Base-by-base conservation (phyloP, 1,140 invertebrate genomes). In the Eubasilissa regina region DNA sequence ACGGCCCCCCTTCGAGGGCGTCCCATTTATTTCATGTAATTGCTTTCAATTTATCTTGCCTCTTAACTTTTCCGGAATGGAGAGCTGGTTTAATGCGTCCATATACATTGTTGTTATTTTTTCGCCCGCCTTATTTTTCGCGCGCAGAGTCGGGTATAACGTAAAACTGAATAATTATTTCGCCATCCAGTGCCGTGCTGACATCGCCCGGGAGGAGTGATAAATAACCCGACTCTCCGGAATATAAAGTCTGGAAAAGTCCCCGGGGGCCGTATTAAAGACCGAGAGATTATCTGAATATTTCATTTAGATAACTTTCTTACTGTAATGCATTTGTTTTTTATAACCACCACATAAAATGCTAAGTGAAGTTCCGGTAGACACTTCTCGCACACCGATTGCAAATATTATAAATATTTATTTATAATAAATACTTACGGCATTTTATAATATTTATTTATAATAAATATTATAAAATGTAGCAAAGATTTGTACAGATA, bases 31-130 rank as follows among this genome's bases (percentile, higher is more conserved):
- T 80, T 78, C 70, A 44, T 77, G 79, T 83, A 83, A 83, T 83
- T 83, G 79, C 81, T 79, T 83, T 78, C 76, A 83, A 83, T 83
- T 83, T 83, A 83, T 83, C 81, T 83, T 79, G 44, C 62, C 81
- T 78, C 77, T 78, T 75, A 79, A 80, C 78, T 82, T 82, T 55
- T 51, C 56, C 66, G 53, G 56, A 79, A 75, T 79, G 72, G 73
- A 79, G 75, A 66, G 66, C 56, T 35, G 56, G 75, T 74, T 53
- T 79, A 77, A 74, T 77, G 48, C 70, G 70, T 45, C 56, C 64
- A n/a, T 72, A 62, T 74, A 58, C 68, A 74, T 62, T 78, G 70
- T 74, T 64, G 76, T 78, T 74, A 48, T 75, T 81, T 78, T 80
- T 70, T 72, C 53, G 13, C 64, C 35, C 10, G 35, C 43, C 43